These are phyloP conservation scores for Holcopasites calliopsidis DNA, from an alignment of 1,140 invertebrate species.

Conservation along the genomic window DNA sequence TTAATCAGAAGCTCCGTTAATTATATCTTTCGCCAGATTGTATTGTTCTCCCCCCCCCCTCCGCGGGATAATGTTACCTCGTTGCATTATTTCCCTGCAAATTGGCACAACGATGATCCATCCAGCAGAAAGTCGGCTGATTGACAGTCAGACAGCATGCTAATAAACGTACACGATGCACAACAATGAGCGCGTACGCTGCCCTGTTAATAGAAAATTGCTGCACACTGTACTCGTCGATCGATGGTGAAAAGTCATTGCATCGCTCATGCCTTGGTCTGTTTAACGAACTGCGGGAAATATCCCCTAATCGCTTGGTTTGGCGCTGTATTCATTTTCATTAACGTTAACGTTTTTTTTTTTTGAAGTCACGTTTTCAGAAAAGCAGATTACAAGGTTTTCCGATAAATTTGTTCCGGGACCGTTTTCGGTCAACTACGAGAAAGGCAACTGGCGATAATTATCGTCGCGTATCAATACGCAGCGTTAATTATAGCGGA, in stretches of 20 bases:
- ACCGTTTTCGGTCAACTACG: neutral
- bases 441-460: neutral
- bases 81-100: constrained; percentile 54
- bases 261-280: too few species aligned
- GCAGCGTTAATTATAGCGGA: constrained; percentile 21
- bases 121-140: constrained; percentile 22
- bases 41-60: constrained; percentile 32
- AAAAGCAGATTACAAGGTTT: neutral
- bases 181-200: neutral
- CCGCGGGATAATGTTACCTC: constrained; percentile 38
- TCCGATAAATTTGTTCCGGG: neutral
- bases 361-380: neutral
- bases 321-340: too few species aligned
- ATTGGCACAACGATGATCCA: constrained; percentile 53
- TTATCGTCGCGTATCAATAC: constrained; percentile 8
- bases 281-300: neutral
- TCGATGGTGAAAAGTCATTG: neutral
- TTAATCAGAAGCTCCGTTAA: constrained; percentile 57
- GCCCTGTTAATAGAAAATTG: constrained; percentile 9
- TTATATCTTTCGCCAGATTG: constrained; percentile 43
- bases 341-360: neutral
- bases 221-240: neutral
- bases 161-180: constrained; percentile 32
- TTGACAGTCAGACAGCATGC: constrained; percentile 50
- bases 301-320: too few species aligned